These are phyloP conservation scores for Bathynomus jamesi DNA, from an alignment of 1,140 invertebrate genomes.

Conservation along the genomic window DNA sequence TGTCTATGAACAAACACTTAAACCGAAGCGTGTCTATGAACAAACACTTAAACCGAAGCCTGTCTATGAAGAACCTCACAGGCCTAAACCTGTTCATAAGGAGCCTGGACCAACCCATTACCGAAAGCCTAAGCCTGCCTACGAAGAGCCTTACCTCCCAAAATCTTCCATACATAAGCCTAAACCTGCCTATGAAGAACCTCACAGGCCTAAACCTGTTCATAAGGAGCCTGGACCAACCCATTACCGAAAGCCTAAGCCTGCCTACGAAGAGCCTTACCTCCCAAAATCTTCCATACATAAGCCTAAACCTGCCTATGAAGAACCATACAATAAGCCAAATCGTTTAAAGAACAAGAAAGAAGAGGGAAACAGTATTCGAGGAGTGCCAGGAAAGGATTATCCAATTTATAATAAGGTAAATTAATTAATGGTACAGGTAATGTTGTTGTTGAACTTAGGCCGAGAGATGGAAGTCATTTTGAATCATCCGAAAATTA, in stretches of 20 bases:
- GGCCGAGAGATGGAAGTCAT: neutral
- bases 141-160: neutral
- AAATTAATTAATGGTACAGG: conserved; percentile 20
- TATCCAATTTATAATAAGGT: conserved; percentile 46
- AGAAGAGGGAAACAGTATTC: conserved; percentile 39
- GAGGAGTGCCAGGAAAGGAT: conserved; percentile 49
- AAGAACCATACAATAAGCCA: neutral
- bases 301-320: neutral
- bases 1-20: no score
- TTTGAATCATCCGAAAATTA: neutral
- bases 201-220: neutral
- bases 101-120: neutral
- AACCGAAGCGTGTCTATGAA: no score
- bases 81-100: neutral
- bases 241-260: neutral
- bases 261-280: neutral
- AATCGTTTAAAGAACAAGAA: neutral
- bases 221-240: neutral
- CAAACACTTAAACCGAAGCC: no score
- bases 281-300: neutral
- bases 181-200: neutral
- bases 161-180: neutral
- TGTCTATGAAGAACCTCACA: no score
- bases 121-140: neutral
- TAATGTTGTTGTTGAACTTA: neutral